A percentile compares a stretch with the other conserved stretches of the same genome.
Conservation (phyloP, 2,113 vertebrate species). For the Ceyx cyanopectus region DNA sequence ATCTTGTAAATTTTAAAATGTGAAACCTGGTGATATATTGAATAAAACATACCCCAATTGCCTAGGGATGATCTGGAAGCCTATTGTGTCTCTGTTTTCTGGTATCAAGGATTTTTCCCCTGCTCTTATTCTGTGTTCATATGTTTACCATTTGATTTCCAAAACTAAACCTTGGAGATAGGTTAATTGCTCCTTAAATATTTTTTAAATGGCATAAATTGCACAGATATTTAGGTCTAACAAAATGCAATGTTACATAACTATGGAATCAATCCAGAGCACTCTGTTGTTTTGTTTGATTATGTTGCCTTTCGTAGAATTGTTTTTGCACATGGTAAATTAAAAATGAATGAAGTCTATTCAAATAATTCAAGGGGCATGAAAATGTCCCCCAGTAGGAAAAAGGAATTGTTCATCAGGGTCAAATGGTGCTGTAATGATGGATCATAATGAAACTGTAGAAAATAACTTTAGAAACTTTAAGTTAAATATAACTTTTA, state of each 20-base stretch:
- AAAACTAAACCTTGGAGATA: not conserved
- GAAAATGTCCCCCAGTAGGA: not conserved
- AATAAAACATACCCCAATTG: not conserved
- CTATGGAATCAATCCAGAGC: not conserved
- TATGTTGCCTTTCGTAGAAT: not conserved
- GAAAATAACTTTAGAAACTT: not conserved
- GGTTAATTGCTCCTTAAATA: not conserved
- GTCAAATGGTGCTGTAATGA: not conserved
- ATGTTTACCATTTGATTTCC: not conserved
- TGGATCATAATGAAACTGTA: not conserved
- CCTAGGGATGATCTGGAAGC: not conserved
- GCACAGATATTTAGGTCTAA: not conserved
- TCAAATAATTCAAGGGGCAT: not conserved
- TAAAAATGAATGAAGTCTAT: not conserved
- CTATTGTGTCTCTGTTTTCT: not conserved
- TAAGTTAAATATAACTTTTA: not conserved
- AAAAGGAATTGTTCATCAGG: not conserved
- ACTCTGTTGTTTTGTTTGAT: not conserved
- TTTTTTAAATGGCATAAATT: not conserved
- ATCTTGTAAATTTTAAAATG: not conserved
- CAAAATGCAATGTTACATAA: not conserved
- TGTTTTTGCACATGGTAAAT: not conserved
- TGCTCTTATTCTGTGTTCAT: not conserved
- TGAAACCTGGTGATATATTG: not conserved
- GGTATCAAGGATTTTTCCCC: not conserved